phyloP scores from a whole-genome alignment of 2,113 vertebrate genomes.

The Asarcornis scutulata region DNA sequence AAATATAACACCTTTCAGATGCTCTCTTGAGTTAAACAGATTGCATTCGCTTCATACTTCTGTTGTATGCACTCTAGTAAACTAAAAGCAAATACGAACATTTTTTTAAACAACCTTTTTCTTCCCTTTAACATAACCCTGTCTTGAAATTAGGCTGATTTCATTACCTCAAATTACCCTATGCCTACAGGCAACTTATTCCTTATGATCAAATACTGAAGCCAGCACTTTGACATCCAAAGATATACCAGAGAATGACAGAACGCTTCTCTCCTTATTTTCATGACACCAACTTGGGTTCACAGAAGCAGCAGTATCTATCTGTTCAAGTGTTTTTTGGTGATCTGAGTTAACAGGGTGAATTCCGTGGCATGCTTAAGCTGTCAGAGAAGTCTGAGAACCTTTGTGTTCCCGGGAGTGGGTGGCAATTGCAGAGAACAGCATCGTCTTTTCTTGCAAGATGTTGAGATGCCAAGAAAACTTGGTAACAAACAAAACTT shows the following conservation, averaged over 20 bases:
- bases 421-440: not conserved
- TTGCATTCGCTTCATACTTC: not conserved
- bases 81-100: not conserved
- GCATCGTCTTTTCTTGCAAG: not conserved
- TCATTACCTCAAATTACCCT: not conserved
- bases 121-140: not conserved
- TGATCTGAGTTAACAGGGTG: not conserved
- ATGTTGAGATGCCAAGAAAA: not conserved
- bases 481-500: not conserved
- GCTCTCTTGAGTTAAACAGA: not conserved
- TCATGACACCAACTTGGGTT: not conserved
- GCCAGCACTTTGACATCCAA: not conserved
- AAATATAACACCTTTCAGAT: not conserved
- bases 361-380: not conserved
- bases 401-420: not conserved
- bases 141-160: not conserved
- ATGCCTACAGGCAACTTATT: not conserved
- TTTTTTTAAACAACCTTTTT: not conserved
- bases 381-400: not conserved
- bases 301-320: not conserved
- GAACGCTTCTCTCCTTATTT: not conserved
- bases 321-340: not conserved
- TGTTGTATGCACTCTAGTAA: not conserved
- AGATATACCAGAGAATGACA: not conserved
- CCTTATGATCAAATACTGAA: not conserved